Conservation (phyloP, 2,888 invertebrate genomes). For the Cheilosia pagana region DNA sequence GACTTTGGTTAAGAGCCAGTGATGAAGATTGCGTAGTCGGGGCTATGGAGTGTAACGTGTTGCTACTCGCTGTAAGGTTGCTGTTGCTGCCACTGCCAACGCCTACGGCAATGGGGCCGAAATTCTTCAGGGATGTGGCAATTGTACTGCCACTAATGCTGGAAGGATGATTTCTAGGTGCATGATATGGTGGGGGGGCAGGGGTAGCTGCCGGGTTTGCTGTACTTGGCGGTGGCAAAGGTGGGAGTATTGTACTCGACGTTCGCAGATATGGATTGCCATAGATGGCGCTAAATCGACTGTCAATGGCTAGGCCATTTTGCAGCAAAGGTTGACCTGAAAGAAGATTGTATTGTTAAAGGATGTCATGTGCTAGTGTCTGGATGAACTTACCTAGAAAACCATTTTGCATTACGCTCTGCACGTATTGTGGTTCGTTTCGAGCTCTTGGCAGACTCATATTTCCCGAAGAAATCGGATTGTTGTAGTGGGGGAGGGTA, state of each 20-base stretch:
- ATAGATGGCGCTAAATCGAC: slow-evolving; percentile 93
- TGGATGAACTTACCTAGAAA: slow-evolving; percentile 78
- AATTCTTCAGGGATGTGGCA: slow-evolving; percentile 76
- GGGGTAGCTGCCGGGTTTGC: slow-evolving; percentile 91
- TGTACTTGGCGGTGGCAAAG: slow-evolving; percentile 86
- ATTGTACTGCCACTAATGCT: slow-evolving; percentile 78
- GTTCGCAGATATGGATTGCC: slow-evolving; percentile 94
- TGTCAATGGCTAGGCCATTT: slow-evolving; percentile 81
- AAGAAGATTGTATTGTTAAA: background rate
- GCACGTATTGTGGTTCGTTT: slow-evolving; percentile 79
- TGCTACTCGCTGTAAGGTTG: slow-evolving; percentile 82
- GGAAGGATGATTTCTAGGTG: slow-evolving; percentile 79
- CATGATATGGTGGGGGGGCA: slow-evolving; percentile 90
- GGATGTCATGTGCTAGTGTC: background rate
- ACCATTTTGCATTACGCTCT: slow-evolving; percentile 80
- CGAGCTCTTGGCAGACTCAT: slow-evolving; percentile 82
- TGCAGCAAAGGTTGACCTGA: slow-evolving; percentile 83
- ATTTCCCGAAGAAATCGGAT: slow-evolving; percentile 77
- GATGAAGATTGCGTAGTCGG: slow-evolving; percentile 87
- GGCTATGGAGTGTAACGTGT: slow-evolving; percentile 81
- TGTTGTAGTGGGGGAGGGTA: slow-evolving; percentile 81
- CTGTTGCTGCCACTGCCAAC: slow-evolving; percentile 86
- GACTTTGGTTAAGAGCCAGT: slow-evolving; percentile 87
- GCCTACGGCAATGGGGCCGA: slow-evolving; percentile 71
- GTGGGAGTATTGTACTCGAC: slow-evolving; percentile 85